Percentiles rank a stretch among this genome's conserved stretches.
Evolutionary conservation across 2,797 vertebrate genomes (phyloP).

Genomic region (Enteromius thamalakanensis): DNA sequence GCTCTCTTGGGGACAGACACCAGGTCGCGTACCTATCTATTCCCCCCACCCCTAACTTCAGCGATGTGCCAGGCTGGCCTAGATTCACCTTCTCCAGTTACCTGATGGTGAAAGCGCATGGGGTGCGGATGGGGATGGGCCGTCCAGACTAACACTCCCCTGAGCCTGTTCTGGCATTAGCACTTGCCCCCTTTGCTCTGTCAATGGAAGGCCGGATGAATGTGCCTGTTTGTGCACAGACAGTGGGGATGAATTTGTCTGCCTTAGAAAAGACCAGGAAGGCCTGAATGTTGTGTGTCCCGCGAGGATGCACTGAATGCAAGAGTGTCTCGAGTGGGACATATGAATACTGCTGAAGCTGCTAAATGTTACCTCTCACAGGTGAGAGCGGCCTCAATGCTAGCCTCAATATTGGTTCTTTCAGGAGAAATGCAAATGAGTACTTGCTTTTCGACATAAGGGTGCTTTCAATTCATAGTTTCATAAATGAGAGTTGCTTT

Average conservation of each 20-base stretch:
- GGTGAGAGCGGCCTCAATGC: slow-evolving; percentile 67
- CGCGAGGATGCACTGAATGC: slow-evolving; percentile 54
- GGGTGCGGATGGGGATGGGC: slow-evolving; percentile 75
- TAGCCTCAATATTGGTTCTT: slow-evolving; percentile 46
- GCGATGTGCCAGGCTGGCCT: slow-evolving; percentile 69
- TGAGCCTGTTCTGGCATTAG: slow-evolving; percentile 76
- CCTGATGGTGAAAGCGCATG: slow-evolving; percentile 73
- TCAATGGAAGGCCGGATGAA: slow-evolving; percentile 79
- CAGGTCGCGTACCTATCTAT: slow-evolving; percentile 64
- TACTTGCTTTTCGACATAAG: not conserved
- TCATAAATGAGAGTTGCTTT: slow-evolving; percentile 1
- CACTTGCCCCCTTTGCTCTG: slow-evolving; percentile 72
- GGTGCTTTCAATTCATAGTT: slow-evolving; percentile 2
- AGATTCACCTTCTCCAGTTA: slow-evolving; percentile 77
- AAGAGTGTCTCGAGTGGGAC: slow-evolving; percentile 56
- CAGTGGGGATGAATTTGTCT: slow-evolving; percentile 82
- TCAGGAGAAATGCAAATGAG: slow-evolving; percentile 39
- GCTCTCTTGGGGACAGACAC: slow-evolving; percentile 71
- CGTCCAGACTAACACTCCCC: slow-evolving; percentile 79
- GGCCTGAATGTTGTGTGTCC: slow-evolving; percentile 67
- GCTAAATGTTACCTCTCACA: slow-evolving; percentile 75
- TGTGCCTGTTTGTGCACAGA: slow-evolving; percentile 78
- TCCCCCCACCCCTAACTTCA: slow-evolving; percentile 58
- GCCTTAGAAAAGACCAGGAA: slow-evolving; percentile 71
- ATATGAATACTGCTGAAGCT: slow-evolving; percentile 52